These are phyloP conservation scores for Tuberolachnus salignus DNA, from an alignment of 2,888 invertebrate genomes.

Conservation along the genomic window DNA sequence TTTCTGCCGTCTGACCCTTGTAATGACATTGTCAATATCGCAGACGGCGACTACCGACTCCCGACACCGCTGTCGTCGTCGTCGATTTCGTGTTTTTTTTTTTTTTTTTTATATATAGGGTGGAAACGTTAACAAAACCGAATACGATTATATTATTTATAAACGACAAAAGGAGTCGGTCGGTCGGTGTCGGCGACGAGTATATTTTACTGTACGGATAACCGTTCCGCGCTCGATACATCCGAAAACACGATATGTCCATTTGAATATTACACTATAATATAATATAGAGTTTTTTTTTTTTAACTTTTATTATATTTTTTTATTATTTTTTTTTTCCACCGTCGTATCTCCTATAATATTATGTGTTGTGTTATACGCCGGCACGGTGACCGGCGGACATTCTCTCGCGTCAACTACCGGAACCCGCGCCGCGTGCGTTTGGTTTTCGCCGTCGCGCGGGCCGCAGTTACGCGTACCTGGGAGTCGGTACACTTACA, in stretches of 20 bases:
- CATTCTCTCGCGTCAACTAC: no score
- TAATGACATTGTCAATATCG: slow-evolving; percentile 38
- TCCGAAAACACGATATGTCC: slow-evolving; percentile 47
- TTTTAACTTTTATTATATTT: no score
- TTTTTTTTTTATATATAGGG: no score
- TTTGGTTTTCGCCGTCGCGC: no score
- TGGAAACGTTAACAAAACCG: slow-evolving; percentile 23
- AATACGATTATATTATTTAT: not conserved
- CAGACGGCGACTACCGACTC: slow-evolving; percentile 2
- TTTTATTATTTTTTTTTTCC: slow-evolving; percentile 1
- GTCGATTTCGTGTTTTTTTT: slow-evolving; percentile 10
- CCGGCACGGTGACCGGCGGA: no score
- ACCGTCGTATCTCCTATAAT: not conserved
- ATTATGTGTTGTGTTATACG: no score
- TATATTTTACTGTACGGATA: not conserved
- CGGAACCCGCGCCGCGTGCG: no score
- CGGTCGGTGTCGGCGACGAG: not conserved
- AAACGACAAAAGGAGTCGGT: slow-evolving; percentile 3
- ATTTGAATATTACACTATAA: slow-evolving; percentile 39
- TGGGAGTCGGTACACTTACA: no score
- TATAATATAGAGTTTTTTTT: not conserved
- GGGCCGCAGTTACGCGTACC: no score
- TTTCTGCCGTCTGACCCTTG: slow-evolving; percentile 7
- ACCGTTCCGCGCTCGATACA: slow-evolving; percentile 28
- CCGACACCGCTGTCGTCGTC: not conserved